Conservation (phyloP, 2,113 vertebrate genomes). For the Pluvianellus socialis region DNA sequence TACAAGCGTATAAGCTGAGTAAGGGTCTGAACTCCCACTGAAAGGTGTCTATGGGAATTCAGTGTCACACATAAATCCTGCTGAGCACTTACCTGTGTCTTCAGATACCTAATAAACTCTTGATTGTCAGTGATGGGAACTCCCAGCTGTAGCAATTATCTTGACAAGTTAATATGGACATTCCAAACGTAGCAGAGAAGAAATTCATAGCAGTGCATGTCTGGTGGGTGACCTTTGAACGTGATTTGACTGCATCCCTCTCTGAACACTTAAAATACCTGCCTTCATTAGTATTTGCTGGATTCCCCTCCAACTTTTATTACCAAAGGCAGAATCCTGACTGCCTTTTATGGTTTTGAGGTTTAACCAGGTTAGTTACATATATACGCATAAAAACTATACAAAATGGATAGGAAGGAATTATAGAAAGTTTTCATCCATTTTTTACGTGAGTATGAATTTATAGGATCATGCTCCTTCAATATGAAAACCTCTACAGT, state of each 20-base stretch:
- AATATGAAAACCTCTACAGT: not conserved
- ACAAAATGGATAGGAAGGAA: not conserved
- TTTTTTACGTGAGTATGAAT: not conserved
- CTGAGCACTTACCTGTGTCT: not conserved
- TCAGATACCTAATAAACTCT: not conserved
- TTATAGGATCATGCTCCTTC: not conserved
- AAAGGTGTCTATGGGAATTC: not conserved
- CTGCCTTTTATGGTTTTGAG: not conserved
- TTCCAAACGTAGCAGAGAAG: not conserved
- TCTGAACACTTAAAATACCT: not conserved
- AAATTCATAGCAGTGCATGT: not conserved
- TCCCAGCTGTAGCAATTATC: constrained; percentile 48
- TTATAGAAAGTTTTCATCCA: not conserved
- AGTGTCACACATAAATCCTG: constrained; percentile 6
- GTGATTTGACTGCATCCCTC: not conserved
- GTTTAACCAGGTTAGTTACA: not conserved
- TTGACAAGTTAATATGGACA: constrained; percentile 23
- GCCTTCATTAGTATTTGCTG: not conserved
- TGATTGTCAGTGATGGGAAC: not conserved
- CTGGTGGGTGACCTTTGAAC: not conserved
- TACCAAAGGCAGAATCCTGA: not conserved
- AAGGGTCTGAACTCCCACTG: not conserved
- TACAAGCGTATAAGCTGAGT: not conserved
- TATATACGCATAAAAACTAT: not conserved
- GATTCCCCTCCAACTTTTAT: not conserved